phyloP scores from a whole-genome alignment of 2,888 invertebrate species.

The Nowickia ferox region DNA sequence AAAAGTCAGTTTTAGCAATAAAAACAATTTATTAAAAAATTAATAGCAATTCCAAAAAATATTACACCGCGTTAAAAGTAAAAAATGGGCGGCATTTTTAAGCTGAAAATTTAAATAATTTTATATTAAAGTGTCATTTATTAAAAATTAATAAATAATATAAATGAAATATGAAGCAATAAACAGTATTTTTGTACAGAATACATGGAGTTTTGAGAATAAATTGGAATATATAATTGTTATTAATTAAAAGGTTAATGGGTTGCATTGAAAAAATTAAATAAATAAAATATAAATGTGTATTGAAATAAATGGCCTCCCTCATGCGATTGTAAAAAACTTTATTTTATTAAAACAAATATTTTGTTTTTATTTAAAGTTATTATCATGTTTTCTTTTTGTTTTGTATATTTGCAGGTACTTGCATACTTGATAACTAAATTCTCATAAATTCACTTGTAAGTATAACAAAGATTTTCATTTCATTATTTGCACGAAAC shows the following conservation, averaged over 20 bases:
- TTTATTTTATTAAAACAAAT: not conserved
- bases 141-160: slow-evolving; percentile 24
- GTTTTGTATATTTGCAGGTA: slow-evolving; percentile 58
- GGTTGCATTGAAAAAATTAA: not conserved
- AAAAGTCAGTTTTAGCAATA: not conserved
- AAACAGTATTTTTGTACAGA: not conserved
- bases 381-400: slow-evolving; percentile 5
- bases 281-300: not conserved
- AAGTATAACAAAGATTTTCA: slow-evolving; percentile 41
- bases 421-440: slow-evolving; percentile 22
- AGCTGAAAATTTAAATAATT: not conserved
- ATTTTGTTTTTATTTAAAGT: slow-evolving; percentile 3
- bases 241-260: slow-evolving; percentile 46
- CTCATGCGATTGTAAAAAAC: not conserved
- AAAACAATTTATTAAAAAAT: slow-evolving; percentile 13
- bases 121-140: slow-evolving; percentile 15
- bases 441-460: slow-evolving; percentile 44
- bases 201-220: not conserved
- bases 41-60: not conserved
- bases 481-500: slow-evolving; percentile 2
- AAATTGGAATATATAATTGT: slow-evolving; percentile 16
- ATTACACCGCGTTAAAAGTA: not conserved
- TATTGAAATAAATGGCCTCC: not conserved
- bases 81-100: slow-evolving; percentile 7
- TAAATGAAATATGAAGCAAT: slow-evolving; percentile 15